Evolutionary conservation across 2,797 vertebrate genomes (phyloP), one percentile per base, ranked within the genome.

Genomic region (Tinamus major): DNA sequence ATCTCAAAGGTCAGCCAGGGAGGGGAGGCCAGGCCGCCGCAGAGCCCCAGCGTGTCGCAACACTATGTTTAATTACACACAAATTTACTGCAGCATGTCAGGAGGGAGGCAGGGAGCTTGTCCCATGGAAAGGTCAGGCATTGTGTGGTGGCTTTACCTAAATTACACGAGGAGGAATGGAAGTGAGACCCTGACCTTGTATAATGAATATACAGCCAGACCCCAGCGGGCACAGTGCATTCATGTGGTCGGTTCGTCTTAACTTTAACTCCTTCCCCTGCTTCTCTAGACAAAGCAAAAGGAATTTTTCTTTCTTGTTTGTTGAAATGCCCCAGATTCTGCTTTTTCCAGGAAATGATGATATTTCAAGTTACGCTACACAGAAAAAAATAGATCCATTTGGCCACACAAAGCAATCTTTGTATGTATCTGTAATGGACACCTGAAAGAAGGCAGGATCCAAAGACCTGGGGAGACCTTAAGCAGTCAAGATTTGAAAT

Each of bases 1-100:
- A 18, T 94, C 93, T 85, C 83, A 97, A 97, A 97, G 96, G 96
- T 97, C 95, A 94, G 59, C 12, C 0, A 5, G 86, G 93, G 70
- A 89, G 53, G 84, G 89, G 93, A 97, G 94, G 91, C 93, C 96
- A 93, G 92, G 91, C 42, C 20, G 71, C 75, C n/a, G 0, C 71
- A n/a, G 96, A 92, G 93, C 94, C 92, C 94, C 3, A 10, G 67
- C 6, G 2, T 97, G 95, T 97, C 6, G 1, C 88, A 96, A 94
- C 95, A 95, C 92, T 97, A 68, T 96, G 97, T 97, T 97, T 97
- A 97, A 97, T 97, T 97, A 97, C 95, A 96, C 93, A 96, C 96
- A 97, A 94, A 97, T 97, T 97, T 96, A 97, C 96, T 92, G 93
- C 94, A 80, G 89, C 89, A 77, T 95, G 96, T 97, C 94, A 95